Evolutionary conservation across 1,140 invertebrate genomes (phyloP), one percentile per base, ranked within the genome.

Genomic region (Papilio xuthus): DNA sequence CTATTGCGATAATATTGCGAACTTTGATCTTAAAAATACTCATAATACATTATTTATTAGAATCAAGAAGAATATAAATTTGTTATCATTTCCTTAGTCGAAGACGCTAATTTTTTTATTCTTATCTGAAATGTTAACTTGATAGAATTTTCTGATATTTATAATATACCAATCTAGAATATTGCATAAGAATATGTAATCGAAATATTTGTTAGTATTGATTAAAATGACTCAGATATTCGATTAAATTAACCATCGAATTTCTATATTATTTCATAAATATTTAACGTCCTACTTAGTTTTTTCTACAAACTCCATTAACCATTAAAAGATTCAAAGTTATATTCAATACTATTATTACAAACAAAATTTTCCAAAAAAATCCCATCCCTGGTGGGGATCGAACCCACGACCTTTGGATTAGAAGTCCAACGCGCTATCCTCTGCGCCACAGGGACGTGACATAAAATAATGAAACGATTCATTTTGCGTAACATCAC

Each of bases 341-440:
- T 53, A 9, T 8, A 9, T 20, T 2, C 9, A n/a, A 20, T 20
- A 53, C 7, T n/a, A 53, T 1, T n/a, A n/a, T 53, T 47, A 0
- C 12, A 18, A 15, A 47, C 44, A 47, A 23, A 60, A 20, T 23
- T 4, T 60, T 60, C 3, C 20, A 60, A 13, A 60, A 60, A 60
- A 26, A 26, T 26, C 10, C 26, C 42, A 73, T 73, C 71, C 71
- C 71, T 73, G 71, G 71, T 73, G 37, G 71, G 71, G 41, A 44
- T 73, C 71, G 37, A 44, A 73, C 71, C 71, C 71, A 73, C 71
- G 71, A 73, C 71, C 71, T 73, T 73, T 73, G 71, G 71, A 73
- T 73, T 73, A 73, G 71, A 73, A 73, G 71, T 73, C 71, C 71
- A 73, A 73, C 71, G 71, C 41, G 71, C 71, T 73, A 73, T 73